These are phyloP conservation scores for Sebastes miniatus DNA, from an alignment of 2,797 vertebrate species.

Conservation along the genomic window DNA sequence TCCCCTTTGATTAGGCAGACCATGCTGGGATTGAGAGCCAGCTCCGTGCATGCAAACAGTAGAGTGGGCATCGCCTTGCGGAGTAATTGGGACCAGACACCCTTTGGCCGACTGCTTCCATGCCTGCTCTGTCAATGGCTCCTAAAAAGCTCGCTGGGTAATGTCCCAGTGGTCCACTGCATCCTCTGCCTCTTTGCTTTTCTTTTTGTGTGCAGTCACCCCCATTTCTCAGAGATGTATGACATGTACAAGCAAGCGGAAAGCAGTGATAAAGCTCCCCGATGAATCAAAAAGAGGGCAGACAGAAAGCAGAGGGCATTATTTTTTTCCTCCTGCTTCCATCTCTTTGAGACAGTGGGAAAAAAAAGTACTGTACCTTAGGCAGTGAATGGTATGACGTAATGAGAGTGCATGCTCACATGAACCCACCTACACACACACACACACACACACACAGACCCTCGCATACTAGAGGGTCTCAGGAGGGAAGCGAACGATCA, in stretches of 20 bases:
- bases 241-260: slow-evolving; percentile 6
- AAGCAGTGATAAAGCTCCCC: slow-evolving; percentile 10
- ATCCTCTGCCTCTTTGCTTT: slow-evolving; percentile 8
- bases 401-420: slow-evolving; percentile 1
- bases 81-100: slow-evolving; percentile 11
- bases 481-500: slow-evolving; percentile 30
- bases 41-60: not conserved
- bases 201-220: slow-evolving; percentile 20
- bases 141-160: not conserved
- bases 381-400: not conserved
- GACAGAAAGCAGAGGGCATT: slow-evolving; percentile 11
- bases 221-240: slow-evolving; percentile 12
- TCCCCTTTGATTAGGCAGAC: slow-evolving; percentile 8
- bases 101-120: not conserved
- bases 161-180: slow-evolving; percentile 16
- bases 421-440: not conserved
- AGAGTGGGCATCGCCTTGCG: not conserved
- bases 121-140: not conserved
- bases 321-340: not conserved
- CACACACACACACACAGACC: not conserved
- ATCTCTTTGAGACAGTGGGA: slow-evolving; percentile 7
- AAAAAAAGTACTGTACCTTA: slow-evolving; percentile 1
- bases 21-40: not conserved
- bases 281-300: slow-evolving; percentile 12
- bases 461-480: not conserved